These are phyloP conservation scores for Eumeta japonica DNA, from an alignment of 1,140 invertebrate species.

Conservation along the genomic window DNA sequence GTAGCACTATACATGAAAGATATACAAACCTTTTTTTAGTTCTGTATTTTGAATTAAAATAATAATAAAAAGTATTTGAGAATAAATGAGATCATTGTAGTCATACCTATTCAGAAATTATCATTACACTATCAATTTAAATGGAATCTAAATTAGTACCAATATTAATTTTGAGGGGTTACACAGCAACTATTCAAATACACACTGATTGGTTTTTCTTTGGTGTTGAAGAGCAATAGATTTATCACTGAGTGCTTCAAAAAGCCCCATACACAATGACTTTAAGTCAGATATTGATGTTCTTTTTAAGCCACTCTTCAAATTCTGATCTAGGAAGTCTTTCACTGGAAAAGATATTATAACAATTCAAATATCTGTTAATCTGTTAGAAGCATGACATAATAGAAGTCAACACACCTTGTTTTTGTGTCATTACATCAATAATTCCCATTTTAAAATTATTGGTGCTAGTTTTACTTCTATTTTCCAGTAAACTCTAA, in stretches of 20 bases:
- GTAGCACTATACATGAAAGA: too few species aligned
- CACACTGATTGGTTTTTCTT: slow-evolving; percentile 70
- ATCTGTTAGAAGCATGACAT: too few species aligned
- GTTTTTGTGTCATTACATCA: slow-evolving; percentile 47
- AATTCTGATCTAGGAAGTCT: slow-evolving; percentile 64
- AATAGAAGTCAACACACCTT: slow-evolving; percentile 40
- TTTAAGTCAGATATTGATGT: slow-evolving; percentile 75
- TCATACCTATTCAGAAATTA: too few species aligned
- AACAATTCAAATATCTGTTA: slow-evolving; percentile 5
- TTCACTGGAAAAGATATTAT: slow-evolving; percentile 58
- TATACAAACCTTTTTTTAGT: too few species aligned
- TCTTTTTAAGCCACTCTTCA: slow-evolving; percentile 63
- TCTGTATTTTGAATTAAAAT: too few species aligned
- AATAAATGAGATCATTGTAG: too few species aligned
- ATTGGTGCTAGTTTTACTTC: slow-evolving; percentile 30
- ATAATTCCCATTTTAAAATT: slow-evolving; percentile 35
- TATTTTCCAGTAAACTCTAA: slow-evolving; percentile 39
- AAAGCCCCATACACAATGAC: slow-evolving; percentile 70
- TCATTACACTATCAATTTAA: too few species aligned
- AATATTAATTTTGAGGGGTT: too few species aligned
- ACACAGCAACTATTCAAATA: slow-evolving; percentile 9
- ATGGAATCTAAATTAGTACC: too few species aligned
- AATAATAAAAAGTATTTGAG: too few species aligned
- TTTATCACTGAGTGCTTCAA: slow-evolving; percentile 84
- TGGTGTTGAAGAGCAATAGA: slow-evolving; percentile 78